phyloP scores from a whole-genome alignment of 2,888 invertebrate species.

The Leptinotarsa tumamoca region DNA sequence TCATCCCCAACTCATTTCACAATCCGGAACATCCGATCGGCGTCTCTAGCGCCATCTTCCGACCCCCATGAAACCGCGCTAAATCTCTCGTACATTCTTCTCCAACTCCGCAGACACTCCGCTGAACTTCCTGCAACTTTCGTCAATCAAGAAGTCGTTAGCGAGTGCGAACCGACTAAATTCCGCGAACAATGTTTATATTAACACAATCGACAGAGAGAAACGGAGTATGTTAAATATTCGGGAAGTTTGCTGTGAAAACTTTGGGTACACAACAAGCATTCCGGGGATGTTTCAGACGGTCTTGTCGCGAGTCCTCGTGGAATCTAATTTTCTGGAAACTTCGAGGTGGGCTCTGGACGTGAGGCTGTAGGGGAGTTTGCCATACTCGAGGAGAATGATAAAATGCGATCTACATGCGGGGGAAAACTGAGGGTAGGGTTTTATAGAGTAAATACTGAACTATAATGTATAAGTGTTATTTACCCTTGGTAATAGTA shows the following conservation, averaged over 20 bases:
- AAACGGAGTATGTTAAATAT: conserved; percentile 4
- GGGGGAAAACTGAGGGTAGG: background rate
- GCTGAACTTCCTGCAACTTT: conserved; percentile 27
- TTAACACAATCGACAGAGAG: conserved; percentile 10
- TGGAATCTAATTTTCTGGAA: conserved; percentile 2
- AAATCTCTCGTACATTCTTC: background rate
- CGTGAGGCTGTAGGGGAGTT: background rate
- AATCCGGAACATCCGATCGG: too few species aligned
- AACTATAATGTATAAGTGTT: too few species aligned
- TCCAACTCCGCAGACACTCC: background rate
- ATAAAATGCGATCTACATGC: background rate
- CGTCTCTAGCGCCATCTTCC: background rate
- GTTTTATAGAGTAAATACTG: background rate
- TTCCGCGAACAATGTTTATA: conserved; percentile 13
- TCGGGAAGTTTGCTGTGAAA: conserved; percentile 1
- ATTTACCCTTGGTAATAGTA: too few species aligned
- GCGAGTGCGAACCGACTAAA: conserved; percentile 21
- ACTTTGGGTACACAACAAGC: background rate
- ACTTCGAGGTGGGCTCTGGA: background rate
- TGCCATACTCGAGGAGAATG: background rate
- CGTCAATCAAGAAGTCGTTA: conserved; percentile 39
- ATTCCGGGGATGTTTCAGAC: background rate
- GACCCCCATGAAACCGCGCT: background rate
- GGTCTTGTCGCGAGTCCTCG: background rate
- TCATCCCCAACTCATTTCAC: too few species aligned